Conservation (phyloP, 1,140 invertebrate genomes). For the Temnothorax longispinosus region DNA sequence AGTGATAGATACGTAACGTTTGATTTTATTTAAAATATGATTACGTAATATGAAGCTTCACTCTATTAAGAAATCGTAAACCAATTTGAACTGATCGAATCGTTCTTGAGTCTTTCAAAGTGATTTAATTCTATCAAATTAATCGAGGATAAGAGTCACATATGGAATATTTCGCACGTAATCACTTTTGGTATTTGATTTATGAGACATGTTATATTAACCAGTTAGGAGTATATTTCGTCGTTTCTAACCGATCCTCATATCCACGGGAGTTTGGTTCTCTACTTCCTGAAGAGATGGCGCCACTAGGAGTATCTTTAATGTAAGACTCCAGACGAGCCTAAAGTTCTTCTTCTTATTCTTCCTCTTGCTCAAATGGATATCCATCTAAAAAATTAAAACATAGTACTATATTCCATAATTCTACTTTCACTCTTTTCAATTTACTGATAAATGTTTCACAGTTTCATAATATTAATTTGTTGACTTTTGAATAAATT, state of each 20-base stretch:
- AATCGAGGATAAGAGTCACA: constrained; percentile 46
- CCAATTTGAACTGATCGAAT: background rate
- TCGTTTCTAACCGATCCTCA: constrained; percentile 42
- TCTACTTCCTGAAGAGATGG: constrained; percentile 71
- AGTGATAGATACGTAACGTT: background rate
- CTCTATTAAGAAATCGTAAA: constrained; percentile 8
- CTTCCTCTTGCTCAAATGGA: background rate
- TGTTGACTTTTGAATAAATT: background rate
- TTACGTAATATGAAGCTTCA: background rate
- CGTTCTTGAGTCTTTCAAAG: background rate
- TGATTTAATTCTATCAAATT: constrained; percentile 31
- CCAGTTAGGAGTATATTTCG: constrained; percentile 15
- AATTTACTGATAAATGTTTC: background rate
- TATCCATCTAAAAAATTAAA: background rate
- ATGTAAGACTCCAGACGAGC: background rate
- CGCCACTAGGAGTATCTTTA: constrained; percentile 69
- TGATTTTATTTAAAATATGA: background rate
- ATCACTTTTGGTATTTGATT: constrained; percentile 63
- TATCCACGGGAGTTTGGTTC: constrained; percentile 57
- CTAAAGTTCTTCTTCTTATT: background rate
- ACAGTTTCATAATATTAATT: background rate
- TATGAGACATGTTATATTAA: constrained; percentile 49
- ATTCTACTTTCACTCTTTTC: background rate
- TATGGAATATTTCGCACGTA: constrained; percentile 48
- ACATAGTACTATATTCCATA: background rate